phyloP scores from a whole-genome alignment of 2,888 invertebrate genomes.

The Eristalis pertinax region DNA sequence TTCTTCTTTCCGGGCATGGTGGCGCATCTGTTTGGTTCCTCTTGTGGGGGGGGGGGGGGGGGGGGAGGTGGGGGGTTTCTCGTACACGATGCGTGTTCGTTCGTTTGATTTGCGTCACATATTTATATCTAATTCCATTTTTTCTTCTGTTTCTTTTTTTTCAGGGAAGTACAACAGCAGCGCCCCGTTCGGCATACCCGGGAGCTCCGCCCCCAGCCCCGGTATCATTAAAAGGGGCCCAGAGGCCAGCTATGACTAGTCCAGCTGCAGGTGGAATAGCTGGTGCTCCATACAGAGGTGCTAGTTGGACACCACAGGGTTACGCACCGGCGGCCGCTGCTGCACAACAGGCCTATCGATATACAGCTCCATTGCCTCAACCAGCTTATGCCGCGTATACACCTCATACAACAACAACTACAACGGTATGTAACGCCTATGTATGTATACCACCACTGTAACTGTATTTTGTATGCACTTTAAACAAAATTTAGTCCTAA shows the following conservation, averaged over 20 bases:
- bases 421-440: constrained; percentile 79
- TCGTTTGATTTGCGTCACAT: constrained; percentile 1
- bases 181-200: constrained; percentile 80
- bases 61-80: background rate
- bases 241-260: constrained; percentile 82
- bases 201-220: constrained; percentile 81
- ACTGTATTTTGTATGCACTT: too few species aligned
- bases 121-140: background rate
- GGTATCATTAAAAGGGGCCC: constrained; percentile 81
- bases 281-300: constrained; percentile 81
- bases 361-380: constrained; percentile 81
- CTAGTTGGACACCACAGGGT: constrained; percentile 81
- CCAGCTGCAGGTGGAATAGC: constrained; percentile 81
- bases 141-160: constrained; percentile 63
- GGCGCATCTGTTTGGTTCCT: background rate
- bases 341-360: constrained; percentile 81
- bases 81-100: constrained; percentile 5
- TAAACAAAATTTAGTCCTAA: too few species aligned
- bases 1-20: background rate
- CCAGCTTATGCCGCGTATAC: constrained; percentile 82
- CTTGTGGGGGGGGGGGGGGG: background rate
- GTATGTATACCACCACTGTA: background rate
- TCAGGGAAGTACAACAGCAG: constrained; percentile 78
- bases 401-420: constrained; percentile 81
- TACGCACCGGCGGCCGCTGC: constrained; percentile 81